A percentile compares a stretch with the other conserved stretches of the same genome.
These are phyloP conservation scores for Lepidurus packardi DNA, from an alignment of 1,140 invertebrate species.

Conservation along the genomic window DNA sequence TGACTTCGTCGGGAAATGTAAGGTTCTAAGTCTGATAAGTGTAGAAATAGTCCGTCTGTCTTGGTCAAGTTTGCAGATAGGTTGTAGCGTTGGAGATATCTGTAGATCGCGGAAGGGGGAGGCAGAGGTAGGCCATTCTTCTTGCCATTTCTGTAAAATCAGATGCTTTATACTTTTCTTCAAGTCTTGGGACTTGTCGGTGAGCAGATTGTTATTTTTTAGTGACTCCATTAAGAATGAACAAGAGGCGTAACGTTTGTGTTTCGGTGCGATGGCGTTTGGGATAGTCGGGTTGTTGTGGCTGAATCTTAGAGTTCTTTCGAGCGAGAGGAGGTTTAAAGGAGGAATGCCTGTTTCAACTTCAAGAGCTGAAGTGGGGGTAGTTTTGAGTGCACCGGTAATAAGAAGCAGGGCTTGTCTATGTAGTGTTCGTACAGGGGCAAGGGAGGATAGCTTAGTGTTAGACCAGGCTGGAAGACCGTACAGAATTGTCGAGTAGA, in stretches of 20 bases:
- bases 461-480: too few species aligned
- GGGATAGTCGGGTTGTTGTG: not conserved
- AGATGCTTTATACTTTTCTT: not conserved
- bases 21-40: not conserved
- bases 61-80: not conserved
- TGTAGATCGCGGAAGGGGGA: not conserved
- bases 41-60: not conserved
- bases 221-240: not conserved
- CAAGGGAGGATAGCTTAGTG: too few species aligned
- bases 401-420: too few species aligned
- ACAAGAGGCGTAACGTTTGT: not conserved
- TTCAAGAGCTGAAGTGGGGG: too few species aligned
- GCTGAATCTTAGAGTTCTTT: not conserved
- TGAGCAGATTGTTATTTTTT: not conserved
- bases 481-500: too few species aligned
- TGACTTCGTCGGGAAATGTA: not conserved
- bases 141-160: not conserved
- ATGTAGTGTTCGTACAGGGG: too few species aligned
- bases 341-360: too few species aligned
- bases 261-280: not conserved
- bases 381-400: too few species aligned
- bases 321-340: not conserved
- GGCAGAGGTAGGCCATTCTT: not conserved
- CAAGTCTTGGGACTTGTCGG: not conserved
- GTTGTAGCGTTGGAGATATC: not conserved